These are phyloP conservation scores for Maccullochella peelii DNA, from an alignment of 2,113 vertebrate species.

Conservation along the genomic window DNA sequence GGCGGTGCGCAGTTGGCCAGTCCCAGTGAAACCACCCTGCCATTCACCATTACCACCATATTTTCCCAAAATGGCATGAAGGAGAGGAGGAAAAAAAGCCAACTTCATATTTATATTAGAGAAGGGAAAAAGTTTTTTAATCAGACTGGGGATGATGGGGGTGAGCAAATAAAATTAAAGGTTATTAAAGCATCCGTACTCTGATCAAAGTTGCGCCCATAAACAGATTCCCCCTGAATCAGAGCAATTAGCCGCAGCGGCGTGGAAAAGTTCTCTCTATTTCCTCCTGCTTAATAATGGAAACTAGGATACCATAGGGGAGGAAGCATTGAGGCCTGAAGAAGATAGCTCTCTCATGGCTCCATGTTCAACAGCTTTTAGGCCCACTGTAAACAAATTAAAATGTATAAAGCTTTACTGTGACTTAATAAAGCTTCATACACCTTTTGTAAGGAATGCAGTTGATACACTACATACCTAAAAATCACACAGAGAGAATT, in stretches of 20 bases:
- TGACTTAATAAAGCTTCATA: slow-evolving; percentile 72
- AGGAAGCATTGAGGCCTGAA: slow-evolving; percentile 73
- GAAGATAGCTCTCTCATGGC: slow-evolving; percentile 80
- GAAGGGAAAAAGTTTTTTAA: slow-evolving; percentile 81
- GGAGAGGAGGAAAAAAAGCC: slow-evolving; percentile 63
- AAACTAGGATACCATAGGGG: slow-evolving; percentile 77
- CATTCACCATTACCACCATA: slow-evolving; percentile 80
- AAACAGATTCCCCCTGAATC: slow-evolving; percentile 86
- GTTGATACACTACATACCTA: slow-evolving; percentile 45
- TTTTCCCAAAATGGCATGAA: slow-evolving; percentile 77
- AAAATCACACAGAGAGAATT: slow-evolving; percentile 48
- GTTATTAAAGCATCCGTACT: slow-evolving; percentile 85
- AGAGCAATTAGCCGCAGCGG: slow-evolving; percentile 83
- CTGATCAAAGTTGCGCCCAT: slow-evolving; percentile 87
- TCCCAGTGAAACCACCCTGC: slow-evolving; percentile 75
- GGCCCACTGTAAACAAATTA: slow-evolving; percentile 79
- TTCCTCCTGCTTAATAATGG: slow-evolving; percentile 83
- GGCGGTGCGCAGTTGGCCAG: slow-evolving; percentile 33
- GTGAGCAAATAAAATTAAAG: slow-evolving; percentile 88
- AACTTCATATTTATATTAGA: slow-evolving; percentile 80
- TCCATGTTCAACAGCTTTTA: slow-evolving; percentile 77
- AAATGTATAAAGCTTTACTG: slow-evolving; percentile 74
- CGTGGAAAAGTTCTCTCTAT: slow-evolving; percentile 80
- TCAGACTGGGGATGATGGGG: slow-evolving; percentile 83
- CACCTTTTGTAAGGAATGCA: slow-evolving; percentile 55